phyloP scores from a whole-genome alignment of 2,888 invertebrate species.

The Catocala sponsa region DNA sequence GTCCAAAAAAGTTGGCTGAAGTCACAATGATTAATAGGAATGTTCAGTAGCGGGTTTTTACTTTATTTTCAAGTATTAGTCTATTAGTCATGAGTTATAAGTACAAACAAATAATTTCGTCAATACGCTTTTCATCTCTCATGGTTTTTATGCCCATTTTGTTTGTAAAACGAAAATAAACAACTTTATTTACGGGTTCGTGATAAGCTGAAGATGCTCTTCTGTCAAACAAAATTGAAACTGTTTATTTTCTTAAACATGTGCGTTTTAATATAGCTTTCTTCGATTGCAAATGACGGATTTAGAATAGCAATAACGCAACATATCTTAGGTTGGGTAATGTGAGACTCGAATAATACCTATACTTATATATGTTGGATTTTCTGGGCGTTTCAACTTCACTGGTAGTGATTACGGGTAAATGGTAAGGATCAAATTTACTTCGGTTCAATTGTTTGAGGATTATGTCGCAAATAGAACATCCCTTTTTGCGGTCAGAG shows the following conservation, averaged over 20 bases:
- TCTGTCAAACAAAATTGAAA: constrained; percentile 1
- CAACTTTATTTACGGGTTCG: constrained; percentile 22
- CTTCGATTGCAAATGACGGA: not conserved
- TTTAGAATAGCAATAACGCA: not conserved
- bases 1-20: not conserved
- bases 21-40: not conserved
- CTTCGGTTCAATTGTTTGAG: not conserved
- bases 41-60: not conserved
- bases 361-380: no score
- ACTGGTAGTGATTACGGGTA: not conserved
- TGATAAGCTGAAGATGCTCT: constrained; percentile 1
- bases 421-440: not conserved
- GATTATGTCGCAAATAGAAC: not conserved
- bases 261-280: not conserved
- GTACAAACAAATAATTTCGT: constrained; percentile 12
- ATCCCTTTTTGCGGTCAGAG: not conserved
- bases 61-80: constrained; percentile 7
- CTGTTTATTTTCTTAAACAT: not conserved
- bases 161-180: constrained; percentile 25
- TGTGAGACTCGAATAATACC: no score
- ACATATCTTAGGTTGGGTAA: not conserved
- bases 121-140: constrained; percentile 15
- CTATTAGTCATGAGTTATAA: constrained; percentile 14
- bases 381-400: no score
- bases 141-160: constrained; percentile 14